Percentiles rank a stretch among this genome's conserved stretches.
phyloP scores from a whole-genome alignment of 2,113 vertebrate species.

The Dromiciops gliroides region DNA sequence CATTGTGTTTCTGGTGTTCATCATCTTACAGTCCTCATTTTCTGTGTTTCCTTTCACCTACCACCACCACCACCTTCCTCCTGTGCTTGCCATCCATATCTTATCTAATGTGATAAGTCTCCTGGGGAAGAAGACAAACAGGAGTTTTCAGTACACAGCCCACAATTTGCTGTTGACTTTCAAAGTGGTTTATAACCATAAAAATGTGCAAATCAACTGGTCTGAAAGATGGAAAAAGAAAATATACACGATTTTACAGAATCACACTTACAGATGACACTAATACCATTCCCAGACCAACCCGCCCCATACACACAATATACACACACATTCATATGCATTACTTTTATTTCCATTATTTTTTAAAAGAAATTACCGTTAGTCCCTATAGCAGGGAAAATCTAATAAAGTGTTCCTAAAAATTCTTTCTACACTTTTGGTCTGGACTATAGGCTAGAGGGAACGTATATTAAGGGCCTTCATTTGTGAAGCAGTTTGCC shows the following conservation, averaged over 20 bases:
- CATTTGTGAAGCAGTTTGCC: neutral
- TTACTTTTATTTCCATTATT: neutral
- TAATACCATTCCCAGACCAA: neutral
- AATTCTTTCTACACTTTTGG: neutral
- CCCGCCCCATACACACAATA: neutral
- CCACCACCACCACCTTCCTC: neutral
- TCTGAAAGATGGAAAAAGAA: conserved; percentile 47
- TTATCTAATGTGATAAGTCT: neutral
- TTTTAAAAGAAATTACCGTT: neutral
- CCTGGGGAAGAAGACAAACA: neutral
- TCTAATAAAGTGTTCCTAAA: neutral
- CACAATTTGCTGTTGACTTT: neutral
- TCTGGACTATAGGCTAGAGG: neutral
- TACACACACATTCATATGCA: conserved; percentile 9
- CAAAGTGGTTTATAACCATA: conserved; percentile 34
- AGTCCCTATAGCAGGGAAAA: neutral
- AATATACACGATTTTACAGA: conserved; percentile 9
- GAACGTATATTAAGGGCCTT: neutral
- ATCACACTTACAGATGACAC: neutral
- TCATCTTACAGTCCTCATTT: too few relatives aligned
- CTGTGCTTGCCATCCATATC: neutral
- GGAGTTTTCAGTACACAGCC: neutral
- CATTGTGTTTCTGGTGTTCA: neutral
- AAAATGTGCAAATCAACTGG: conserved; percentile 23
- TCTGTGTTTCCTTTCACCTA: neutral